Evolutionary conservation across 2,888 invertebrate genomes (phyloP), one percentile per base, ranked within the genome.

Genomic region (Cephus rjabovi): DNA sequence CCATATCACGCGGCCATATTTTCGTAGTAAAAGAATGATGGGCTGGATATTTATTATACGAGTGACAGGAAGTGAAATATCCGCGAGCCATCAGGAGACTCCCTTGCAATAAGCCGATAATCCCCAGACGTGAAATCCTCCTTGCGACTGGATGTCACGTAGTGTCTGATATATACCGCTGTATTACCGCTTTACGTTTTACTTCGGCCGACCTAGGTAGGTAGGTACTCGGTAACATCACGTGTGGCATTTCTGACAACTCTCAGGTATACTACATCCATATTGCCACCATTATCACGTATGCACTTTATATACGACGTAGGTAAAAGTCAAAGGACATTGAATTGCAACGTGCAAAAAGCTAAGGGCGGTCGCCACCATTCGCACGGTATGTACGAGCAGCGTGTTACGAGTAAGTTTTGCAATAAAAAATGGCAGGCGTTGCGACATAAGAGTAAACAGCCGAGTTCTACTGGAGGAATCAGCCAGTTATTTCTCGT

Each of bases 21-120:
- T 70, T 31, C 12, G 70, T 70, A 70, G 70, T 70, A 70, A 70
- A 70, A 70, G 33, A 70, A 70, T 70, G n/a, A 70, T 33, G 70
- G 70, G 30, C 70, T 30, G 30, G 70, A 70, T 70, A 70, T 70
- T 70, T 70, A 70, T 70, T 33, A 70, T 30, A 12, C 12, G 70
- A 56, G 75, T 69, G 73, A 80, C 71, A 73, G 75, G 76, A 77
- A 78, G 77, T 78, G 80, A 82, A 83, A 84, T 81, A 83, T 84
- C 79, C 76, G 74, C 74, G 76, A 79, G 79, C 73, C 76, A 80
- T 78, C 73, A 80, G 77, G 75, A 74, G 75, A 73, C 40, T 75
- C 74, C 79, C 78, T 77, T 75, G 83, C 82, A 81, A 82, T 85
- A 84, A 84, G 82, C 85, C 81, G 83, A 86, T 85, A 86, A 86